Base-by-base conservation (phyloP, 2,797 vertebrate genomes). In the Crenichthys baileyi region DNA sequence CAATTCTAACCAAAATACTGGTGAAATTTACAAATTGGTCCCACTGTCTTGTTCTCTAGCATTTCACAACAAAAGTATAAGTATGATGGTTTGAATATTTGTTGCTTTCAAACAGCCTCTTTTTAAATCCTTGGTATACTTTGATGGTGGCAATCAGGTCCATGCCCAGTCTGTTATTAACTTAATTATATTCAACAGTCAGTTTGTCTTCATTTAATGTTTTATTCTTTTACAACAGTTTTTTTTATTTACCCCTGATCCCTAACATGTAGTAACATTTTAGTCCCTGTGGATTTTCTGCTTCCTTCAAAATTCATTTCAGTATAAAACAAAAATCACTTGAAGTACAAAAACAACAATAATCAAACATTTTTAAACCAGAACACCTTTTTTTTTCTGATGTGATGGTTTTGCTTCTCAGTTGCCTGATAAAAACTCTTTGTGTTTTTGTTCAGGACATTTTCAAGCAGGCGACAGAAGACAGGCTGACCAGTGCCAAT, bases 391-490 rank as follows among this genome's bases (percentile, higher is more conserved):
- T 13, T 31, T 71, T 5, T 31, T 24, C 16, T 29, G 12, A 26
- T 44, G 24, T 72, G n/a, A 29, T 61, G 2, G 22, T 60, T 31
- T 55, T n/a, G 63, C 29, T 48, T 48, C 55, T 0, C 18, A 13
- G 9, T 78, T 44, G 7, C 5, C 71, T 89, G 31, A 89, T 70
- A 18, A 39, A 53, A 70, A 3, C 77, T 72, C 79, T 86, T 48
- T 85, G 2, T 89, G 24, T 85, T 70, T 70, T 36, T 84, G 22
- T 87, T 80, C 88, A 99, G 98, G 98, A 99, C 90, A 98, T 99
- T 94, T 99, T 99, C 92, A 99, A 99, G 91, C 98, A 99, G 93
- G 98, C 98, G 0, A 99, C 98, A 0, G 98, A 99, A 87, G 98
- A 99, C 90, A 95, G 98, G 75, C 93, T 99, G 87, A 99, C 97